Evolutionary conservation across 2,797 vertebrate genomes (phyloP).

Genomic region (Bovichtus diacanthus): DNA sequence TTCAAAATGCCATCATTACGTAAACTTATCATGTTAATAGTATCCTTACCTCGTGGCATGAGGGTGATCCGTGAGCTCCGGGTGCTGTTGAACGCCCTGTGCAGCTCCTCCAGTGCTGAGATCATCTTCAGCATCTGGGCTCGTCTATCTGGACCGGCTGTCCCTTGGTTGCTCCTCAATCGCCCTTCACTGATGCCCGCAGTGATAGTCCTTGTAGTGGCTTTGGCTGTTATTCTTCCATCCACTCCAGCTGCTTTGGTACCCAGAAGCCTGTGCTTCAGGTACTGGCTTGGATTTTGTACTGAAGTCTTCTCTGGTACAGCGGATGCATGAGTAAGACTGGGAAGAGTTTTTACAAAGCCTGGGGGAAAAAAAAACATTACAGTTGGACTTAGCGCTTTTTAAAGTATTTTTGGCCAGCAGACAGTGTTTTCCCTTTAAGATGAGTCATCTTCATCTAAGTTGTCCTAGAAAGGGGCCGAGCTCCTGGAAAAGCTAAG

Average conservation of each 20-base stretch:
- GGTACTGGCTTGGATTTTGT: conserved; percentile 24
- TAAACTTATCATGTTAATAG: neutral
- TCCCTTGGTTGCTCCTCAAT: neutral
- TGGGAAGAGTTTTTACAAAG: conserved; percentile 7
- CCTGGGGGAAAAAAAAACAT: conserved; percentile 37
- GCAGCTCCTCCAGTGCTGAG: conserved; percentile 77
- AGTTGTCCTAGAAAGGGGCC: too few species aligned
- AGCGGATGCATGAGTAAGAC: conserved; percentile 9
- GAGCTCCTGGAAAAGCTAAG: neutral
- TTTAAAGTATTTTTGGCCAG: neutral
- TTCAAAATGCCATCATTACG: neutral
- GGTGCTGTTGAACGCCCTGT: conserved; percentile 73
- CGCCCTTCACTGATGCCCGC: conserved; percentile 3
- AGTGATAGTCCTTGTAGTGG: neutral
- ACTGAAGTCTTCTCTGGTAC: conserved; percentile 16
- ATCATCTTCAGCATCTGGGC: conserved; percentile 82
- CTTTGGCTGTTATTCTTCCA: conserved; percentile 16
- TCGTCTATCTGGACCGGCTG: conserved; percentile 23
- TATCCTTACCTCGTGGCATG: conserved; percentile 68
- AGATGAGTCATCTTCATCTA: neutral
- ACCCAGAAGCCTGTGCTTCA: conserved; percentile 49
- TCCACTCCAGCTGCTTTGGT: conserved; percentile 28
- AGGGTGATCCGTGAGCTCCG: conserved; percentile 75
- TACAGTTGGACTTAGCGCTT: neutral
- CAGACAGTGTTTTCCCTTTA: neutral